Percentiles rank a stretch among this genome's conserved stretches.
Conservation (phyloP, 2,113 vertebrate genomes). For the Craseonycteris thonglongyai region DNA sequence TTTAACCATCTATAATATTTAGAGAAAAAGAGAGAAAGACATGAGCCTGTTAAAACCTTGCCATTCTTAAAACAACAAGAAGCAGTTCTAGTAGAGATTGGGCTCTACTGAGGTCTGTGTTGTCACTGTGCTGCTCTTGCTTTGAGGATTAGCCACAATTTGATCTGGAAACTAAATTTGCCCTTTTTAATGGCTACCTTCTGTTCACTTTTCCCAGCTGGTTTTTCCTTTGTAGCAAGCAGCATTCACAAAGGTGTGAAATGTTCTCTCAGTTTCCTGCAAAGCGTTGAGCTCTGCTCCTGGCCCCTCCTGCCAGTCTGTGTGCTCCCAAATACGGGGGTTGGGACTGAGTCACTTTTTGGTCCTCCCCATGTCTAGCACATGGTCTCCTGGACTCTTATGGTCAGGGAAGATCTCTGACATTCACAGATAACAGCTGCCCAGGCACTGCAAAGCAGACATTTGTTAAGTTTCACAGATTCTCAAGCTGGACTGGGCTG, state of each 20-base stretch:
- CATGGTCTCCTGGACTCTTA: background rate
- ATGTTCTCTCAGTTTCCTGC: background rate
- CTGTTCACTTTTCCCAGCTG: background rate
- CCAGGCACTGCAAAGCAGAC: background rate
- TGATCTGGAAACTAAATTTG: background rate
- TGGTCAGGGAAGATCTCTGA: background rate
- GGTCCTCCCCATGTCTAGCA: background rate
- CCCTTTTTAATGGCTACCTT: background rate
- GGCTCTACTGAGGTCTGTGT: background rate
- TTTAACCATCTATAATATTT: conserved; percentile 40
- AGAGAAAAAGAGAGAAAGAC: conserved; percentile 14
- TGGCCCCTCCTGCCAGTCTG: background rate
- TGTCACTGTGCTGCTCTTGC: background rate
- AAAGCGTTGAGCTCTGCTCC: background rate
- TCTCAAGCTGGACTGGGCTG: background rate
- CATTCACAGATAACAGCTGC: background rate
- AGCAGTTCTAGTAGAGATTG: background rate
- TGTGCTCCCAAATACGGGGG: background rate
- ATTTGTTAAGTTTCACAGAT: background rate
- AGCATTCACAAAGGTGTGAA: background rate
- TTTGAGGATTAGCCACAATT: background rate
- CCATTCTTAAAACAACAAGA: background rate
- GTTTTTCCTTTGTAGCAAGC: background rate
- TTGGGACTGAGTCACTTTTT: background rate
- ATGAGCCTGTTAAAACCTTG: background rate